Evolutionary conservation across 2,888 invertebrate genomes (phyloP), one percentile per base, ranked within the genome.

Genomic region (Smittia sp.): DNA sequence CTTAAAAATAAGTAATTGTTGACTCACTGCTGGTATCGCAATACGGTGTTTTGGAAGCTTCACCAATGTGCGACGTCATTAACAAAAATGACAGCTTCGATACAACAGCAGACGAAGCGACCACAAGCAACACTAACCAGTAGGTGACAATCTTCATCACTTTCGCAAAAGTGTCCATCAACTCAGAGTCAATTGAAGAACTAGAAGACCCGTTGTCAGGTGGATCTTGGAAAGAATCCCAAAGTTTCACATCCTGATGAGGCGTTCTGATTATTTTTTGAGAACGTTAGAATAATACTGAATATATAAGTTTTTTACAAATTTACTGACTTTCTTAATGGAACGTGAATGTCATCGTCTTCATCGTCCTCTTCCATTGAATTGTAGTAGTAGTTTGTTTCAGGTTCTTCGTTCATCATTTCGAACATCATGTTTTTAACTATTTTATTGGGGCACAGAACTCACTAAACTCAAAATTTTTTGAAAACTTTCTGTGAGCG

Each of bases 221-320:
- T 9, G 89, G 85, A 77, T 90, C 88, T 78, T 90, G 86, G 80
- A 94, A 94, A 13, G 89, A 85, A 79, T 94, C 90, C 94, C 94
- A 95, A 83, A 88, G 84, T 79, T 87, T 85, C 6, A 84, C 81
- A 77, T 86, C 85, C 83, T 87, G 82, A 1, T 62, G 20, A 1
- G 41, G 6, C 18, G 58, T 20, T 38, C 46, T 68, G 52, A 1
- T 11, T 67, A 15, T 18, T 7, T 38, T 18, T 39, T 9, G 1
- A 67, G 41, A n/a, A n/a, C n/a, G n/a, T n/a, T n/a, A n/a, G n/a
- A 1, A n/a, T 20, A 32, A 13, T 11, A 3, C 13, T 32, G 18
- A 54, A 9, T 54, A 62, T 22, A 9, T 63, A 24, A 27, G n/a
- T 63, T 63, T 24, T 63, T 18, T 4, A 58, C 1, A 58, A 20